Evolutionary conservation across 2,888 invertebrate genomes (phyloP), one percentile per base, ranked within the genome.

Genomic region (Rotaria socialis): DNA sequence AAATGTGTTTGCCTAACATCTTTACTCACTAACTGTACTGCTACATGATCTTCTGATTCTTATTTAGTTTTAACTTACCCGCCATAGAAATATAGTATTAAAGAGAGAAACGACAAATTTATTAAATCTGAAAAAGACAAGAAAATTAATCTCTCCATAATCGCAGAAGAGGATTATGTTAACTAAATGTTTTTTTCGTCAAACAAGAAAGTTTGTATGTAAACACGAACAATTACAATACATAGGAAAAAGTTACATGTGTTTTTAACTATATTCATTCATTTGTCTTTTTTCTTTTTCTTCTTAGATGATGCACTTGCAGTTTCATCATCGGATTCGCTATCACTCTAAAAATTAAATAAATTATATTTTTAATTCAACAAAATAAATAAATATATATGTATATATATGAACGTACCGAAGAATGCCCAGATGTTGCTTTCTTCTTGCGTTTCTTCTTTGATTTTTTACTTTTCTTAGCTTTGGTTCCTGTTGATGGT

Each of bases 201-300:
- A 67, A 67, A 67, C 27, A 67, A 67, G 16, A 67, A 67, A 67
- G 19, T 24, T 67, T 67, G 16, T 35, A 67, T 41, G 67, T 67
- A 27, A 67, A 67, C 67, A 67, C 47, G 41, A 80, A 43, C 43
- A 47, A 47, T 80, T 47, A 80, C 80, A 80, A 80, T 47, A 80
- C 80, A 80, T 47, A 47, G 80, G 47, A 47, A 80, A 80, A 24
- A 80, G 80, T 7, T 80, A 67, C 10, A 27, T 24, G 80, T 47
- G 35, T 22, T 8, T 80, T 6, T 43, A 14, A 35, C 19, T 35
- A 16, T 16, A n/a, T 43, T 47, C 43, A 80, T 47, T 47, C 47
- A 80, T 80, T 80, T 80, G 24, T 80, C 80, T 80, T 80, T 80
- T 47, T 80, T 80, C 80, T 80, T 80, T 47, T 80, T 80, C 47